Evolutionary conservation across 2,797 vertebrate genomes (phyloP).

Genomic region (Hozukius guyotensis): DNA sequence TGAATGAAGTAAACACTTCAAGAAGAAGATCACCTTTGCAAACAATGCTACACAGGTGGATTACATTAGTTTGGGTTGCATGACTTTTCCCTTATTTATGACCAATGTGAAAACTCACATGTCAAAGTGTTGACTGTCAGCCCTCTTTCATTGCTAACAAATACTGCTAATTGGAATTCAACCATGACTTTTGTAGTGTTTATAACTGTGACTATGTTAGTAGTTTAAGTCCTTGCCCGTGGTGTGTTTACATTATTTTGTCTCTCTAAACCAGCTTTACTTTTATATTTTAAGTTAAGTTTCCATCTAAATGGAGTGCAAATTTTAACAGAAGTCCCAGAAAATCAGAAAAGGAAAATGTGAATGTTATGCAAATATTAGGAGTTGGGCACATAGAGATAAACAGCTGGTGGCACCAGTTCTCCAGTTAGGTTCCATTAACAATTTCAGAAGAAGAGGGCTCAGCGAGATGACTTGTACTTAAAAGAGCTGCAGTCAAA

Average conservation of each 20-base stretch:
- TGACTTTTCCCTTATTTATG: neutral
- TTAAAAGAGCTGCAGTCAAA: neutral
- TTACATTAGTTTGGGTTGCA: neutral
- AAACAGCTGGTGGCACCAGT: neutral
- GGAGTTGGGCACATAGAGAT: neutral
- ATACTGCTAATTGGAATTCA: neutral
- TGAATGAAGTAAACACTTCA: neutral
- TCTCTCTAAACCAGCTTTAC: neutral
- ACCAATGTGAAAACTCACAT: neutral
- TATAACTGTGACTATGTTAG: neutral
- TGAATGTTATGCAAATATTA: neutral
- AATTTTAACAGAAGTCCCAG: neutral
- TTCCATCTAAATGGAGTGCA: neutral
- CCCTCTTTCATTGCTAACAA: neutral
- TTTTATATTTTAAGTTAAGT: neutral
- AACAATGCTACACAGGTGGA: neutral
- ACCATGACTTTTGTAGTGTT: neutral
- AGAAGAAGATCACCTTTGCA: neutral
- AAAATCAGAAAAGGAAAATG: neutral
- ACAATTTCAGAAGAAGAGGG: neutral
- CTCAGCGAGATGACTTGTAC: neutral
- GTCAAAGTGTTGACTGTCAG: neutral
- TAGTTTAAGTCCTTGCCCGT: neutral
- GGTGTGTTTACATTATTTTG: neutral
- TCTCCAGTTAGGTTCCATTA: neutral